Evolutionary conservation across 2,797 vertebrate genomes (phyloP).

Genomic region (Eulemur mongoz): DNA sequence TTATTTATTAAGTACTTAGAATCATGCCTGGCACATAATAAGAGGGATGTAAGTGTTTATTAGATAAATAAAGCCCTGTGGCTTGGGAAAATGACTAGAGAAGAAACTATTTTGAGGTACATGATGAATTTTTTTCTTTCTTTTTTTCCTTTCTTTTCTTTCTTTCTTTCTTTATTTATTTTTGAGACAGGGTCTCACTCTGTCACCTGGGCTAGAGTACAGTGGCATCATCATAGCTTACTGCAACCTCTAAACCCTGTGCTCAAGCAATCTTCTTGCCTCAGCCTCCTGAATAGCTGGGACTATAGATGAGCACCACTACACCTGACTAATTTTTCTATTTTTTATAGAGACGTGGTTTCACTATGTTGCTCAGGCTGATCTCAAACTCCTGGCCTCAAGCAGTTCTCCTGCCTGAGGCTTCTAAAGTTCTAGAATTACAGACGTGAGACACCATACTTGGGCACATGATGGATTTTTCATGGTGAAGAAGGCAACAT

Average conservation of each 20-base stretch:
- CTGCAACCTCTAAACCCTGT: neutral
- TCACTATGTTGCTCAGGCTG: neutral
- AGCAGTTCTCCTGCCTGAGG: neutral
- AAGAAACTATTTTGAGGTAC: slow-evolving; percentile 29
- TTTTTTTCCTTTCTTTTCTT: neutral
- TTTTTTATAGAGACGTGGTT: neutral
- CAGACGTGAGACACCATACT: neutral
- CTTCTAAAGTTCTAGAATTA: neutral
- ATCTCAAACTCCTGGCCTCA: neutral
- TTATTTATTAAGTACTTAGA: slow-evolving; percentile 22
- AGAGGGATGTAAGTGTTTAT: neutral
- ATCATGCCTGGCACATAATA: neutral
- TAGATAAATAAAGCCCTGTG: slow-evolving; percentile 28
- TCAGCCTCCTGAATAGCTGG: neutral
- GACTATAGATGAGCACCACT: neutral
- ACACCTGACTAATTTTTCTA: neutral
- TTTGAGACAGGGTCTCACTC: neutral
- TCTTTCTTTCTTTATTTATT: neutral
- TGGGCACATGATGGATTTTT: slow-evolving; percentile 4
- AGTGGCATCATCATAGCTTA: neutral
- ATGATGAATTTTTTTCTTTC: neutral
- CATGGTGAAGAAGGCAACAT: neutral
- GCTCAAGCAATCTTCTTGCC: neutral
- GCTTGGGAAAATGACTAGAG: slow-evolving; percentile 32
- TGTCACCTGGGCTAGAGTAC: neutral